Evolutionary conservation across 2,888 invertebrate species (phyloP), one percentile per base, ranked within the genome.

Genomic region (Brenthis daphne): DNA sequence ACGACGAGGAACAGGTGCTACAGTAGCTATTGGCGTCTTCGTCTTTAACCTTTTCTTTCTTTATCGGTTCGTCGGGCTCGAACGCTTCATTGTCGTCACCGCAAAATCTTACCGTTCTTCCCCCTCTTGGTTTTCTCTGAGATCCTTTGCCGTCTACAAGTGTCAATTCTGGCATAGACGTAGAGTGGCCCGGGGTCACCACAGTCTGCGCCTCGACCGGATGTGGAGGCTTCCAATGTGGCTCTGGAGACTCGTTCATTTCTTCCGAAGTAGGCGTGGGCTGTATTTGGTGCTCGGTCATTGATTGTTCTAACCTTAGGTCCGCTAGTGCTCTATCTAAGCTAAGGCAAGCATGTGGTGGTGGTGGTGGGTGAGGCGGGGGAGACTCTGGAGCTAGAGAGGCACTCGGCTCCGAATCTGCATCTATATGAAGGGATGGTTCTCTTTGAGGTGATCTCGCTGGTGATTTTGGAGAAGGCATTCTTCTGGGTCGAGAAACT

Each of bases 1-100:
- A 97, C 37, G 97, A 97, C 0, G 97, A 98, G 75, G 98, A 98
- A 14, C 98, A 98, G 54, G 98, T 98, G 85, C 98, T 98, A 81
- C 96, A 96, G 84, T 96, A 92, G 82, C 97, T 97, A 76, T 95
- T 95, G 12, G 94, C 94, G 80, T 96, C 96, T 6, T 96, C 95
- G 58, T 94, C 94, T 63, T 89, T 73, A 11, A 79, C 80, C 74
- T 82, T 85, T 70, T 86, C 86, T 73, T 83, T 82, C 71, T 89
- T 82, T 37, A 77, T 77, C 11, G 85, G 89, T 69, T 90, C 90
- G 73, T 91, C 92, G 0, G 91, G 92, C 70, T 91, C 92, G 71
- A 92, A 92, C 0, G 91, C 92, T 72, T 85, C 88, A 72, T 92
- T 92, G 70, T 92, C 92, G 76, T 93, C 86, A n/a, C 89, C 88